Evolutionary conservation across 2,797 vertebrate species (phyloP).

Genomic region (Cephalopachus bancanus): DNA sequence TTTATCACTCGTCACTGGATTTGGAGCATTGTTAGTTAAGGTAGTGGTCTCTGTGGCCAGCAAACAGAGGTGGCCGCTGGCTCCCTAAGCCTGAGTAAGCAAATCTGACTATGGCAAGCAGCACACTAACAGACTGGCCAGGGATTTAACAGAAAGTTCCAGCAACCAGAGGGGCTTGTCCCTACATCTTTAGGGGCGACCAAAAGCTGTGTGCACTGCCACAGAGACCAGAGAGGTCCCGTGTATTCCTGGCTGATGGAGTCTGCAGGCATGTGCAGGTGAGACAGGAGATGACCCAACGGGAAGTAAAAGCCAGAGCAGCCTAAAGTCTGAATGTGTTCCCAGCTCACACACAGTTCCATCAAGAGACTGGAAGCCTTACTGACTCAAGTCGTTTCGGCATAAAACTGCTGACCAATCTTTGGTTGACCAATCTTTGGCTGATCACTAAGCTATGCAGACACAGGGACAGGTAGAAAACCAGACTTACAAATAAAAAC

Average conservation of each 20-base stretch:
- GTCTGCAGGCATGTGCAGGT: neutral
- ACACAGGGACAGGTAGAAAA: neutral
- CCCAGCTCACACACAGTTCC: neutral
- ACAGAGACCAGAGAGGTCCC: neutral
- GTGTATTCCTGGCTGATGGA: neutral
- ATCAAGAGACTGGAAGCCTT: neutral
- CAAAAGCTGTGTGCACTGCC: neutral
- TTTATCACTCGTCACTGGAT: neutral
- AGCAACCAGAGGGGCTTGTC: neutral
- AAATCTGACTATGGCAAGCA: neutral
- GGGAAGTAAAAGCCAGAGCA: neutral
- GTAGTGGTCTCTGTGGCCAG: neutral
- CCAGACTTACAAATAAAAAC: neutral
- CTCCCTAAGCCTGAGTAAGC: neutral
- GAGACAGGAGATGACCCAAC: neutral
- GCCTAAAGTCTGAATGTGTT: neutral
- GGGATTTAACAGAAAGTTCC: constrained; percentile 21
- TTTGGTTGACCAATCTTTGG: neutral
- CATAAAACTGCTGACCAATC: neutral
- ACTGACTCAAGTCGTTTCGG: neutral
- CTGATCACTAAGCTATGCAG: neutral
- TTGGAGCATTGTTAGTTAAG: neutral
- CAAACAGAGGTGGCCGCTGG: neutral
- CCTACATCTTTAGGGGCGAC: neutral
- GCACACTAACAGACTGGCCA: neutral